Base-by-base conservation (phyloP, 2,113 vertebrate species). In the Eublepharis macularius region DNA sequence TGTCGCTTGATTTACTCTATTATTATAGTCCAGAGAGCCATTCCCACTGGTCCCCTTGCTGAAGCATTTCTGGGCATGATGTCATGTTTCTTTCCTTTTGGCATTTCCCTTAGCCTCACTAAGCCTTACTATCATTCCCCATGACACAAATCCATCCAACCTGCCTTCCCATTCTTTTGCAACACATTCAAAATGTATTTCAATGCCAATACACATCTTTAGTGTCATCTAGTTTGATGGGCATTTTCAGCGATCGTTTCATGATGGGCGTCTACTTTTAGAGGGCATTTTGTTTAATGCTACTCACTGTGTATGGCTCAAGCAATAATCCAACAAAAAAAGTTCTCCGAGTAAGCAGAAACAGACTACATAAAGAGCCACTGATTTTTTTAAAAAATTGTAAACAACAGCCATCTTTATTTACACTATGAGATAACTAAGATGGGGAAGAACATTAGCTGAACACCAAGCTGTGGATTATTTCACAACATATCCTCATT, bases 371-470 rank as follows among this genome's bases (percentile, higher is more conserved):
- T 34, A 70, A 45, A 60, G 76, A 24, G 26, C 32, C 24, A 3
- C 41, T 68, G 63, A 49, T 36, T 21, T 49, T 29, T 45, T 65
- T 70, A n/a, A 70, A 54, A 54, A 57, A 85, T 32, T 45, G 84
- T 85, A 79, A 85, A 85, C 83, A 85, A 85, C 84, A 85, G 68
- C 84, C 84, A 85, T 85, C 76, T 85, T 85, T 85, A 85, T 85
- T 85, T 80, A 72, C 68, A 47, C 65, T 39, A 78, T 60, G 80
- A 78, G 41, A 39, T 78, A 83, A 57, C 49, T 79, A 76, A 85
- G 68, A 45, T 26, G 74, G 66, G 80, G 65, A 49, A 65, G 36
- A 65, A 65, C 80, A 80, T 54, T 45, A 49, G 39, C 29, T 12
- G 3, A 36, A 36, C 51, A 4, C 29, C 78, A 75, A 68, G 63